Conservation (phyloP, 2,113 vertebrate species). For the Gulo gulo region DNA sequence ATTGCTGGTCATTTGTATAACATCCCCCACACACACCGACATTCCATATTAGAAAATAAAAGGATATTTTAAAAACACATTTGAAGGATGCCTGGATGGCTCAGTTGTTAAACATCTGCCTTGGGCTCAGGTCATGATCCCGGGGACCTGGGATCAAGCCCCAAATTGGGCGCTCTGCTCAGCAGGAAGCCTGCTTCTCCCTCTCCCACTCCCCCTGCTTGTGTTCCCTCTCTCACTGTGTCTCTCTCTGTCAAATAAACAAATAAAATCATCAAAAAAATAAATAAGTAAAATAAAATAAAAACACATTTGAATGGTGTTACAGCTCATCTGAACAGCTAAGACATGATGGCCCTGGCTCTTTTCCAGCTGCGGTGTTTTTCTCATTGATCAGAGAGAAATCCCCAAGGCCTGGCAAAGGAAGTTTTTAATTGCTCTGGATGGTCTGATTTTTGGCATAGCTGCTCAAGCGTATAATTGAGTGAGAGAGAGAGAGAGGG, state of each 20-base stretch:
- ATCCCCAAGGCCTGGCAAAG: slow-evolving; percentile 65
- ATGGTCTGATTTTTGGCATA: slow-evolving; percentile 64
- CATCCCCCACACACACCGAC: neutral
- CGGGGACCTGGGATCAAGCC: too few species aligned
- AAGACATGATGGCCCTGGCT: neutral
- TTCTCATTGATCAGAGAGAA: slow-evolving; percentile 71
- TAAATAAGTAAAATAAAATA: slow-evolving; percentile 37
- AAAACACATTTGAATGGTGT: neutral
- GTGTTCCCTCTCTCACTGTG: too few species aligned
- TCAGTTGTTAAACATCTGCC: too few species aligned
- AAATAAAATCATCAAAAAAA: too few species aligned
- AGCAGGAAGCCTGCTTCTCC: too few species aligned
- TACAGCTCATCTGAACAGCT: neutral
- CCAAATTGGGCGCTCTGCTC: too few species aligned
- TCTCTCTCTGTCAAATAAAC: too few species aligned
- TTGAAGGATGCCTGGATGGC: neutral
- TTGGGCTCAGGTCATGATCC: too few species aligned
- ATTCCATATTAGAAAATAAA: neutral
- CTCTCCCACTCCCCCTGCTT: too few species aligned
- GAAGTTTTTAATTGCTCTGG: slow-evolving; percentile 75
- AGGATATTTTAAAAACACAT: neutral
- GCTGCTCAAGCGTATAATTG: slow-evolving; percentile 67
- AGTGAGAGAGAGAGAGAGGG: neutral
- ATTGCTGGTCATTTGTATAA: neutral
- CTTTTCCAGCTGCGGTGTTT: slow-evolving; percentile 55